Percentiles rank a stretch among this genome's conserved stretches.
These are phyloP conservation scores for Cactoblastis cactorum DNA, from an alignment of 2,888 invertebrate genomes.

Conservation along the genomic window DNA sequence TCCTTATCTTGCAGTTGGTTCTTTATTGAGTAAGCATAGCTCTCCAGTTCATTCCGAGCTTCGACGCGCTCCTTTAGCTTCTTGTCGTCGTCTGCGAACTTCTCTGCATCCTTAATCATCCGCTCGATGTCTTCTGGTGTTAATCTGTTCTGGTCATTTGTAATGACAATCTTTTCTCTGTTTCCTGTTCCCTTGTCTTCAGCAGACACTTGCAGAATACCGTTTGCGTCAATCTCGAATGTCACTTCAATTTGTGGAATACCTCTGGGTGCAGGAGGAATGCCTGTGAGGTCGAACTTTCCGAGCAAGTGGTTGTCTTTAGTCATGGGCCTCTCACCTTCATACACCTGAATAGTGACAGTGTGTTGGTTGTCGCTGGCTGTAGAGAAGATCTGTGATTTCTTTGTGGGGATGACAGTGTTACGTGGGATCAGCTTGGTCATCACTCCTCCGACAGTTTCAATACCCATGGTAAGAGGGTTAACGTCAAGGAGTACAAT, in stretches of 20 bases:
- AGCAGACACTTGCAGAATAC: slow-evolving; percentile 96
- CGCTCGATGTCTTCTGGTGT: slow-evolving; percentile 99
- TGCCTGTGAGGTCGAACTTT: slow-evolving; percentile 98
- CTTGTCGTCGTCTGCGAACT: slow-evolving; percentile 99
- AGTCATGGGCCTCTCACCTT: slow-evolving; percentile 99
- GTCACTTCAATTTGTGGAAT: slow-evolving; percentile 97
- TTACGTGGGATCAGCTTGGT: slow-evolving; percentile 98
- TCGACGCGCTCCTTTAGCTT: slow-evolving; percentile 97
- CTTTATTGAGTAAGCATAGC: slow-evolving; percentile 98
- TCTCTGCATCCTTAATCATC: slow-evolving; percentile 99
- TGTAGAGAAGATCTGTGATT: slow-evolving; percentile 99
- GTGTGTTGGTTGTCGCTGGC: slow-evolving; percentile 99
- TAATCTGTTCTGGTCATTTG: slow-evolving; percentile 97
- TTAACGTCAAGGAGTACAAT: slow-evolving; percentile 98
- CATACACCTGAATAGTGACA: slow-evolving; percentile 98
- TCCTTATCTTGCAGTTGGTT: slow-evolving; percentile 98
- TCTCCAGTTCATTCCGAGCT: slow-evolving; percentile 97
- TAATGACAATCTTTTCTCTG: slow-evolving; percentile 98
- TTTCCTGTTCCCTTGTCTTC: slow-evolving; percentile 99
- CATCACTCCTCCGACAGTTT: slow-evolving; percentile 99
- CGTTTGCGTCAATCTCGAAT: slow-evolving; percentile 96
- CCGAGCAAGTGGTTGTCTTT: slow-evolving; percentile 99
- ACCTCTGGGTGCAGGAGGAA: slow-evolving; percentile 96
- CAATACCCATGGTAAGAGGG: slow-evolving; percentile 99
- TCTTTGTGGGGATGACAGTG: slow-evolving; percentile 99